A percentile compares a stretch with the other conserved stretches of the same genome.
These are phyloP conservation scores for Harpagoxenus sublaevis DNA, from an alignment of 2,888 invertebrate species.

Conservation along the genomic window DNA sequence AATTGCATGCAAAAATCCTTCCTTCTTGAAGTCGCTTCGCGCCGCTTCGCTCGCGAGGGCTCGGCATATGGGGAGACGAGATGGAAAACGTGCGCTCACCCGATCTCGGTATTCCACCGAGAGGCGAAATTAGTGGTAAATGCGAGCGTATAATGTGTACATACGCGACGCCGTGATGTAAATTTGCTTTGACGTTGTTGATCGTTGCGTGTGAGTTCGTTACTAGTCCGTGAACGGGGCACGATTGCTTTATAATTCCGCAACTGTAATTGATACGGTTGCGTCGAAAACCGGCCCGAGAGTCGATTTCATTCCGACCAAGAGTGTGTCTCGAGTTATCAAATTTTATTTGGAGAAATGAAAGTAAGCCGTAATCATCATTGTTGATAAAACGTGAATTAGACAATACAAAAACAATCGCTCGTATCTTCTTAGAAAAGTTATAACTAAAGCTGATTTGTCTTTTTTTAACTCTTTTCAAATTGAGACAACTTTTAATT, in stretches of 20 bases:
- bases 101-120: constrained; percentile 24
- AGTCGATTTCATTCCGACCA: constrained; percentile 22
- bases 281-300: constrained; percentile 12
- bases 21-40: constrained; percentile 24
- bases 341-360: constrained; percentile 10
- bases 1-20: not conserved
- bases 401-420: constrained; percentile 18
- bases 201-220: constrained; percentile 51
- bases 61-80: constrained; percentile 55
- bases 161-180: constrained; percentile 36
- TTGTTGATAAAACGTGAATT: constrained; percentile 14
- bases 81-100: constrained; percentile 63
- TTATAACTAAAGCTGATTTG: not conserved
- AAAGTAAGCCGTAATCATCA: constrained; percentile 1
- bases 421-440: constrained; percentile 19
- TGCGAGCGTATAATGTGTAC: not conserved
- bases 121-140: constrained; percentile 24
- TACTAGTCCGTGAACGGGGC: constrained; percentile 32
- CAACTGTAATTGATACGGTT: constrained; percentile 29
- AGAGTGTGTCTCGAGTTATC: constrained; percentile 17
- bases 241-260: constrained; percentile 44
- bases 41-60: constrained; percentile 43
- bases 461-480: not conserved
- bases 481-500: not conserved
- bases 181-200: constrained; percentile 54